Percentiles rank a stretch among this genome's conserved stretches.
Conservation (phyloP, 2,113 vertebrate genomes). For the Nannobrachium achirus region DNA sequence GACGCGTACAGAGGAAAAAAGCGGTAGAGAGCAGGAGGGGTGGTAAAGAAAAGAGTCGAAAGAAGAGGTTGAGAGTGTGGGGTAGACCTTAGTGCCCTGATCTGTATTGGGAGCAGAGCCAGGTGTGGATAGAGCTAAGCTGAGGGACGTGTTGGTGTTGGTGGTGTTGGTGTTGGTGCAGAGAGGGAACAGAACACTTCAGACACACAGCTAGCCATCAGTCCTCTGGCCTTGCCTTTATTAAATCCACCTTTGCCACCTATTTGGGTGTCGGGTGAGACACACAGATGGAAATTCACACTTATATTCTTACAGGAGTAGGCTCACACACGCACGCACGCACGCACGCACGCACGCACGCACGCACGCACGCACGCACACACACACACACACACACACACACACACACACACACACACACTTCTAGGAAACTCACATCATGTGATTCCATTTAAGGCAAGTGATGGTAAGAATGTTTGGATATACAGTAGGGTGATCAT, state of each 20-base stretch:
- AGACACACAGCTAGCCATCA: slow-evolving; percentile 80
- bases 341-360: too few species aligned
- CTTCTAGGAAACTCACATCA: slow-evolving; percentile 23
- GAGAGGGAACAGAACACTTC: slow-evolving; percentile 80
- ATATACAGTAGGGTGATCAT: slow-evolving; percentile 25
- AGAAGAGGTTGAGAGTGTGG: slow-evolving; percentile 31
- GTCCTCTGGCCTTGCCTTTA: slow-evolving; percentile 40
- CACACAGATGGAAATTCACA: neutral
- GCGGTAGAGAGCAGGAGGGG: slow-evolving; percentile 38
- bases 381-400: slow-evolving; percentile 1
- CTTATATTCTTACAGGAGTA: too few species aligned
- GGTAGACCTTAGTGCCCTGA: slow-evolving; percentile 72
- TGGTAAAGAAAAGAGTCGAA: slow-evolving; percentile 30
- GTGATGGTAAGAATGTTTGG: slow-evolving; percentile 51
- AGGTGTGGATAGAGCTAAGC: slow-evolving; percentile 70
- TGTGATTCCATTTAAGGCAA: slow-evolving; percentile 61
- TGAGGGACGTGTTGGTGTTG: slow-evolving; percentile 78
- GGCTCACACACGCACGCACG: too few species aligned
- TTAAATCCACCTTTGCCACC: slow-evolving; percentile 58
- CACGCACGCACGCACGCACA: neutral
- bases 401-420: neutral
- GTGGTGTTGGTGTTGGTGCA: slow-evolving; percentile 74
- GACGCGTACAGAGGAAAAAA: slow-evolving; percentile 86
- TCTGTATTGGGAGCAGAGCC: slow-evolving; percentile 82
- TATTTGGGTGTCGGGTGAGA: slow-evolving; percentile 50